Conservation (phyloP, 2,797 vertebrate genomes). For the Babyrousa celebensis region DNA sequence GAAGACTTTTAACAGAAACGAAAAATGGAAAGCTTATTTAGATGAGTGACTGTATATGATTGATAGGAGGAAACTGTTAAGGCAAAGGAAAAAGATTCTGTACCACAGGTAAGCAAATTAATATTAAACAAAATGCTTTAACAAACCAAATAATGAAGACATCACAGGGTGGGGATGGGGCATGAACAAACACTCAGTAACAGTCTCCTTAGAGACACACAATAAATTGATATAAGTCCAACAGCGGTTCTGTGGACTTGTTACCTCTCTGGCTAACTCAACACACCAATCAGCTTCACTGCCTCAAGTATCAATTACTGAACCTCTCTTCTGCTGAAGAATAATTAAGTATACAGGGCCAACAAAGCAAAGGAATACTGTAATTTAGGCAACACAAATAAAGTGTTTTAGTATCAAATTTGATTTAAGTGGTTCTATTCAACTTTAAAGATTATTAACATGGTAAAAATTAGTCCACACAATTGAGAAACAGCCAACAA, state of each 20-base stretch:
- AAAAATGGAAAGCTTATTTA: background rate
- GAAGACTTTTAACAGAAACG: background rate
- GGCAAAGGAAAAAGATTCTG: constrained; percentile 63
- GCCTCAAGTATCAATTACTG: constrained; percentile 90
- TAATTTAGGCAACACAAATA: constrained; percentile 87
- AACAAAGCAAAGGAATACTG: constrained; percentile 84
- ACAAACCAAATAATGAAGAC: constrained; percentile 79
- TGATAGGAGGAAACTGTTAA: background rate
- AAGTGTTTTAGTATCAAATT: constrained; percentile 75
- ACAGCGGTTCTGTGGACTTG: constrained; percentile 81
- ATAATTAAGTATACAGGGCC: constrained; percentile 88
- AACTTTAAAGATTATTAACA: constrained; percentile 74
- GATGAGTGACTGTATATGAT: background rate
- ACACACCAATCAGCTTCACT: constrained; percentile 82
- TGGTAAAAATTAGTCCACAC: constrained; percentile 59
- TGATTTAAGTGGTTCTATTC: constrained; percentile 68
- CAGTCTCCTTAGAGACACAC: constrained; percentile 86
- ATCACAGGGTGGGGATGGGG: constrained; percentile 35
- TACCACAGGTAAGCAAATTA: constrained; percentile 83
- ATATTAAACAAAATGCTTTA: constrained; percentile 79
- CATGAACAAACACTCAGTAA: constrained; percentile 66
- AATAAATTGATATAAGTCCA: constrained; percentile 75
- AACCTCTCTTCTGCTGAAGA: constrained; percentile 86
- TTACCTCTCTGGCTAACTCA: constrained; percentile 72
- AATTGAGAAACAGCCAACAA: constrained; percentile 64